Evolutionary conservation across 2,888 invertebrate genomes (phyloP).

Genomic region (Stenoptilia bipunctidactyla): DNA sequence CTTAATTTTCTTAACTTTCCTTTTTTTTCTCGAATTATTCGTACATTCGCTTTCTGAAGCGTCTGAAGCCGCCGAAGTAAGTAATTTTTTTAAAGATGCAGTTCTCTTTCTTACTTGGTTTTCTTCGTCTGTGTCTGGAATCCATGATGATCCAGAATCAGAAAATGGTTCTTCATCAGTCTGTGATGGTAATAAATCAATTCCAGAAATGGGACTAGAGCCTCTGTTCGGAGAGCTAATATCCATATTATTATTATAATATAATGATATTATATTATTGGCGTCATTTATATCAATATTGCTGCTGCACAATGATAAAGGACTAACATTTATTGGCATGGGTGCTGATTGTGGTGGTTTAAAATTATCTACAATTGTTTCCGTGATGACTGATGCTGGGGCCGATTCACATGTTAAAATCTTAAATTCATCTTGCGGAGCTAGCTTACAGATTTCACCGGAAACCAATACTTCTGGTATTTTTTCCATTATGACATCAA

Average conservation of each 20-base stretch:
- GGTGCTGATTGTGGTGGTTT: neutral
- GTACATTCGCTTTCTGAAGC: neutral
- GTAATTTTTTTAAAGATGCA: neutral
- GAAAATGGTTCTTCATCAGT: constrained; percentile 9
- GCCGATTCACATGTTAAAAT: neutral
- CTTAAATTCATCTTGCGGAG: neutral
- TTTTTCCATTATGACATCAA: neutral
- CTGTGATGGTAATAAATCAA: neutral
- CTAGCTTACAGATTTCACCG: neutral
- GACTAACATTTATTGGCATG: neutral
- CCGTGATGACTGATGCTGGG: neutral
- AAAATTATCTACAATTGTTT: neutral
- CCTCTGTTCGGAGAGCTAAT: constrained; percentile 3
- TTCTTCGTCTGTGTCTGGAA: constrained; percentile 9
- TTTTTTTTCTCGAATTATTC: neutral
- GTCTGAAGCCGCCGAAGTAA: neutral
- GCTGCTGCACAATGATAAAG: neutral
- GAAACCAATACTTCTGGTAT: neutral
- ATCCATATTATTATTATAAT: neutral
- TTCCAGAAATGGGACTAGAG: neutral
- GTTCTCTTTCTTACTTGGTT: constrained; percentile 4
- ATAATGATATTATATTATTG: neutral
- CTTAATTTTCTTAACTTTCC: too few relatives aligned
- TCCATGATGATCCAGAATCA: constrained; percentile 9
- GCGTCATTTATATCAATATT: neutral